phyloP scores from a whole-genome alignment of 2,113 vertebrate species.

The Echinops telfairi region DNA sequence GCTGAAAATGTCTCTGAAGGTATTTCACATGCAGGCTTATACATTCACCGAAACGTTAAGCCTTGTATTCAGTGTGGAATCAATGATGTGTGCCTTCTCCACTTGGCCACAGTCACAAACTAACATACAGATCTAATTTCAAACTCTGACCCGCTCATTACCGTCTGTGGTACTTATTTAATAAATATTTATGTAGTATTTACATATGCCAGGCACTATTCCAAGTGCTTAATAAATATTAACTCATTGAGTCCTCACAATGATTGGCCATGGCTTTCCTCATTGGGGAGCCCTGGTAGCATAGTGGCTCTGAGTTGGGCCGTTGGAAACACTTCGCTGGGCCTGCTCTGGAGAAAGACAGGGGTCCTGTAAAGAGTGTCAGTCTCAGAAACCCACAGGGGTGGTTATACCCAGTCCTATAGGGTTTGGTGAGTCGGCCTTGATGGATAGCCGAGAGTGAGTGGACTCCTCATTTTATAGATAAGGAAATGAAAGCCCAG shows the following conservation, averaged over 20 bases:
- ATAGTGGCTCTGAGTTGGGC: too few relatives aligned
- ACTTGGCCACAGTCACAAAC: background rate
- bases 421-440: too few relatives aligned
- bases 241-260: conserved; percentile 7
- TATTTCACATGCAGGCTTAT: conserved; percentile 45
- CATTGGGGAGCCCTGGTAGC: too few relatives aligned
- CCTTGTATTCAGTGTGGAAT: background rate
- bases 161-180: background rate
- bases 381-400: too few relatives aligned
- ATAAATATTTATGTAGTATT: background rate
- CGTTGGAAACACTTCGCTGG: too few relatives aligned
- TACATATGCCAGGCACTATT: background rate
- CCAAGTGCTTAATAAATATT: conserved; percentile 44
- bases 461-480: background rate
- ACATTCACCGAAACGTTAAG: conserved; percentile 28
- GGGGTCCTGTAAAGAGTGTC: too few relatives aligned
- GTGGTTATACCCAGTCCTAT: too few relatives aligned
- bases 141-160: background rate
- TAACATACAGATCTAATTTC: background rate
- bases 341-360: too few relatives aligned
- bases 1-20: conserved; percentile 16
- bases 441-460: too few relatives aligned
- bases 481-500: conserved; percentile 8
- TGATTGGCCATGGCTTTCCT: background rate
- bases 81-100: background rate